Evolutionary conservation across 2,113 vertebrate species (phyloP).

Genomic region (Cryptomyrus ogoouensis): DNA sequence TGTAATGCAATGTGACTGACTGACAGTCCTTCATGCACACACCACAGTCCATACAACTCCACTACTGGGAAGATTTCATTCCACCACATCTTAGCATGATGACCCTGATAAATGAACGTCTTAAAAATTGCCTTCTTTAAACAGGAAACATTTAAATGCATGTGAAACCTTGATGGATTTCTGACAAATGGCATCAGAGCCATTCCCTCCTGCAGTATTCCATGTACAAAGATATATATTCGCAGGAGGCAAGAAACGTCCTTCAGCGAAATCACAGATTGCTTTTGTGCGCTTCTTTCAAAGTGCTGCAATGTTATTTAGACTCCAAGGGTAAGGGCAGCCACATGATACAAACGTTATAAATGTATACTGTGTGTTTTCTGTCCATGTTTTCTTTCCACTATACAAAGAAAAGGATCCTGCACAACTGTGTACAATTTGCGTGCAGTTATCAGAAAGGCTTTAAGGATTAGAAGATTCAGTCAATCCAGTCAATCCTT

Average conservation of each 20-base stretch:
- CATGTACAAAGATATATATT: background rate
- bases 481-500: background rate
- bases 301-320: constrained; percentile 8
- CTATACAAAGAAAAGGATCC: background rate
- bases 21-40: too few relatives aligned
- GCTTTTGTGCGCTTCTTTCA: background rate
- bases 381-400: background rate
- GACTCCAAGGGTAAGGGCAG: background rate
- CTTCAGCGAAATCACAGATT: background rate
- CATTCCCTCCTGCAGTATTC: background rate
- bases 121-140: background rate
- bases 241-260: background rate
- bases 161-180: background rate
- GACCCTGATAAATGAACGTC: background rate
- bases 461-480: background rate
- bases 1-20: background rate
- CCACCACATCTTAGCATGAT: background rate
- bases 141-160: background rate
- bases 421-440: background rate
- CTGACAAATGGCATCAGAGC: background rate
- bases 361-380: background rate
- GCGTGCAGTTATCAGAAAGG: background rate
- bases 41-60: background rate
- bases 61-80: background rate
- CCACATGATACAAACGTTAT: background rate